Conservation (phyloP, 2,888 invertebrate species). For the Cantharis rufa region DNA sequence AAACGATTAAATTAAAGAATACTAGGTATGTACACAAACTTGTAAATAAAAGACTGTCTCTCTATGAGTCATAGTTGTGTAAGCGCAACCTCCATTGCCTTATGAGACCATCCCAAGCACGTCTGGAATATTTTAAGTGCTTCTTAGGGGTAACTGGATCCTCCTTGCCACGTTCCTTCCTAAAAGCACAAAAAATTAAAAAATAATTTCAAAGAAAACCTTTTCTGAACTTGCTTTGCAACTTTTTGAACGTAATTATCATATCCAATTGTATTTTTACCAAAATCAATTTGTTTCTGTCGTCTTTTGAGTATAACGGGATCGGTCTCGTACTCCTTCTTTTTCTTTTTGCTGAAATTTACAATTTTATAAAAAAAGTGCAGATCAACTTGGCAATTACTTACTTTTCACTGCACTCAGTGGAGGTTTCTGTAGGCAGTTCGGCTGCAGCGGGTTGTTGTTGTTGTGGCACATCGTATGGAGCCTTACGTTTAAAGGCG, state of each 20-base stretch:
- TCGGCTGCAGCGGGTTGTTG: not conserved
- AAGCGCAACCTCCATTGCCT: slow-evolving; percentile 85
- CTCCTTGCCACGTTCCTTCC: slow-evolving; percentile 65
- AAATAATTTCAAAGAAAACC: not conserved
- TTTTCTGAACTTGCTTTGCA: slow-evolving; percentile 64
- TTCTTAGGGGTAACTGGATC: slow-evolving; percentile 93
- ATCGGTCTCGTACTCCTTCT: slow-evolving; percentile 70
- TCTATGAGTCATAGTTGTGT: slow-evolving; percentile 75
- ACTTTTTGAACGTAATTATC: slow-evolving; percentile 72
- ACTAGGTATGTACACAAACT: not conserved
- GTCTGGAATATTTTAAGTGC: slow-evolving; percentile 81
- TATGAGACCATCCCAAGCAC: slow-evolving; percentile 91
- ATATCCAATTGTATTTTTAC: slow-evolving; percentile 90
- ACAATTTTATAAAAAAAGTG: not conserved
- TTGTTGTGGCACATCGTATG: slow-evolving; percentile 8
- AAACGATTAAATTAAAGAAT: no score
- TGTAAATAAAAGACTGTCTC: not conserved
- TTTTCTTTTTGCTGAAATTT: not conserved
- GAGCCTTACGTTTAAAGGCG: slow-evolving; percentile 23
- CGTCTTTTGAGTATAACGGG: slow-evolving; percentile 71
- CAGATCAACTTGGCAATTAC: not conserved
- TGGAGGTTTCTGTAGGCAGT: not conserved
- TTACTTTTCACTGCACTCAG: not conserved
- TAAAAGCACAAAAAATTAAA: slow-evolving; percentile 47
- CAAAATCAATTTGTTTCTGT: slow-evolving; percentile 94